Percentiles rank a stretch among this genome's conserved stretches.
These are phyloP conservation scores for Arctia plantaginis DNA, from an alignment of 2,888 invertebrate genomes.

Conservation along the genomic window DNA sequence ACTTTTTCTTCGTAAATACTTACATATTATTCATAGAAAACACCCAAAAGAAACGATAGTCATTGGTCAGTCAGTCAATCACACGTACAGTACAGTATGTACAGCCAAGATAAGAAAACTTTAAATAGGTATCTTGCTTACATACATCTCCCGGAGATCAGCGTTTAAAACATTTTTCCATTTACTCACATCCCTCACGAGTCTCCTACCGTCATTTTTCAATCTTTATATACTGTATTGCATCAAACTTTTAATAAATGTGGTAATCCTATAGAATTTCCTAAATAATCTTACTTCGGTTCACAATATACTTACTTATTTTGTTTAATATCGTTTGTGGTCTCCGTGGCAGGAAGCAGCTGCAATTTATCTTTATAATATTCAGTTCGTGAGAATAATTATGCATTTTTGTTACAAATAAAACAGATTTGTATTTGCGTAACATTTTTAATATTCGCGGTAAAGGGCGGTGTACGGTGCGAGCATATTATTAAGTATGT, in stretches of 20 bases:
- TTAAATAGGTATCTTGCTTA: not conserved
- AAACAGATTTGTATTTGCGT: slow-evolving; percentile 24
- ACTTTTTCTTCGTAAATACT: too few relatives aligned
- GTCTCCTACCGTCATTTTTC: not conserved
- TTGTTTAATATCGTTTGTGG: not conserved
- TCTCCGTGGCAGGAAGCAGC: not conserved
- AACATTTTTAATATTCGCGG: slow-evolving; percentile 34
- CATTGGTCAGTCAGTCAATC: too few relatives aligned
- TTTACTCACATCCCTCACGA: not conserved
- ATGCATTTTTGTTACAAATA: slow-evolving; percentile 20
- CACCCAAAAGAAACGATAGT: too few relatives aligned
- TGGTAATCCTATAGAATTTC: not conserved
- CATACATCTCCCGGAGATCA: not conserved
- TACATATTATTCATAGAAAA: too few relatives aligned
- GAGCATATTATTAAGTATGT: slow-evolving; percentile 57
- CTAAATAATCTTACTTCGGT: not conserved
- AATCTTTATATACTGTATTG: not conserved
- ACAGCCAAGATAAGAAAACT: not conserved
- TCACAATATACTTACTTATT: not conserved
- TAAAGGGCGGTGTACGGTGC: slow-evolving; percentile 43
- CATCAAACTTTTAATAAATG: not conserved
- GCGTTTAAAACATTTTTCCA: not conserved
- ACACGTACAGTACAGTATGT: not conserved
- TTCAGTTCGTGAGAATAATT: slow-evolving; percentile 28
- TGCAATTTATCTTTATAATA: slow-evolving; percentile 2